Evolutionary conservation across 1,140 invertebrate genomes (phyloP).

Genomic region (Nasonia vitripennis): DNA sequence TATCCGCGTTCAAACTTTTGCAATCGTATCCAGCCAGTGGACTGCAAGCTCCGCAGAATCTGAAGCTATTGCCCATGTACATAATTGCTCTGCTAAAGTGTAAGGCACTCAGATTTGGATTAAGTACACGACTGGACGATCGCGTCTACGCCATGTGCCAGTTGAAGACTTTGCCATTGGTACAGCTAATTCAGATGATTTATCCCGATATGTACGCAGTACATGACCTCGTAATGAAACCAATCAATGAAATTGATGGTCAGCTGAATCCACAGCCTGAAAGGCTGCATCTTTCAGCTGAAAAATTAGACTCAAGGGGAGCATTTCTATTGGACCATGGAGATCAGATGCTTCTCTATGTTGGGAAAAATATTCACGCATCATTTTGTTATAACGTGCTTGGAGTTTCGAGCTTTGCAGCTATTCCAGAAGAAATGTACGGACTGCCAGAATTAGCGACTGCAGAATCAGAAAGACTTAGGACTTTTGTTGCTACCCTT

Average conservation of each 20-base stretch:
- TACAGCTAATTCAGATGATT: constrained; percentile 87
- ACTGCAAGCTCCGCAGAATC: constrained; percentile 83
- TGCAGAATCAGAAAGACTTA: constrained; percentile 83
- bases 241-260: constrained; percentile 75
- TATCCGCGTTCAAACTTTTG: constrained; percentile 87
- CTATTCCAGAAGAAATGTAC: constrained; percentile 81
- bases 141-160: constrained; percentile 94
- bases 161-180: constrained; percentile 92
- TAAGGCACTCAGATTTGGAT: constrained; percentile 92
- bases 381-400: constrained; percentile 86
- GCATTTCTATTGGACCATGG: constrained; percentile 95
- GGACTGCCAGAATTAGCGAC: constrained; percentile 88
- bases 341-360: constrained; percentile 88
- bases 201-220: constrained; percentile 97
- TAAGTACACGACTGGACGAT: constrained; percentile 93
- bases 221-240: constrained; percentile 83
- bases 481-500: constrained; percentile 88
- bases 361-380: constrained; percentile 87
- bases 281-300: constrained; percentile 81
- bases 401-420: constrained; percentile 78
- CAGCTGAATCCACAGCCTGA: constrained; percentile 78
- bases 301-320: constrained; percentile 89
- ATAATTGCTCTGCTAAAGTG: constrained; percentile 94
- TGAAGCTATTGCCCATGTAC: constrained; percentile 91
- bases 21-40: constrained; percentile 81